These are phyloP conservation scores for Noctuana brunneofusca DNA, from an alignment of 2,888 invertebrate genomes.

Conservation along the genomic window DNA sequence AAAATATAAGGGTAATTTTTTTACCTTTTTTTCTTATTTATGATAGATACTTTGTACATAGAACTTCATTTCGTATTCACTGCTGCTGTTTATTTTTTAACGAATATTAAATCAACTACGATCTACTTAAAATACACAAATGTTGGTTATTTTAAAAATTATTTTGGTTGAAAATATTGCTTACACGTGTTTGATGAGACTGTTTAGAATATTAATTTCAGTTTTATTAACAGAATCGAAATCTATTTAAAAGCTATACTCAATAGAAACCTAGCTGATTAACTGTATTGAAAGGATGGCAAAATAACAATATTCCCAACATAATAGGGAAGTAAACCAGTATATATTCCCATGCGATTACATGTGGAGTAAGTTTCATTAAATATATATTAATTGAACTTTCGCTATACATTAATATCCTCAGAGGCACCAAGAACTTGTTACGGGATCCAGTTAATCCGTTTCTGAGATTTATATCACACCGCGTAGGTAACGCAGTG, in stretches of 20 bases:
- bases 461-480: conserved; percentile 67
- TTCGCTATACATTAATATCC: conserved; percentile 63
- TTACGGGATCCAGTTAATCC: conserved; percentile 69
- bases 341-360: background rate
- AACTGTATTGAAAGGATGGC: background rate
- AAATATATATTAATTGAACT: conserved; percentile 39
- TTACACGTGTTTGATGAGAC: too few relatives aligned
- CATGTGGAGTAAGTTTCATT: conserved; percentile 13
- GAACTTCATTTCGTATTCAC: background rate
- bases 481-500: conserved; percentile 67
- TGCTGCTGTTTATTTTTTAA: background rate
- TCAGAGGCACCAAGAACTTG: conserved; percentile 65
- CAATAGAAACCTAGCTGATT: too few relatives aligned
- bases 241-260: too few relatives aligned
- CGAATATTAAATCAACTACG: too few relatives aligned
- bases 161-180: too few relatives aligned
- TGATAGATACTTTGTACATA: background rate
- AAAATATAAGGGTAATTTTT: background rate
- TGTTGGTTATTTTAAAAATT: too few relatives aligned
- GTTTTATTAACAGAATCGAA: too few relatives aligned
- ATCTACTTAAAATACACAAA: too few relatives aligned
- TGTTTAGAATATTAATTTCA: too few relatives aligned
- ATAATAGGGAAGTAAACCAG: background rate
- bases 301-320: background rate
- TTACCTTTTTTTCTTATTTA: background rate